Evolutionary conservation across 2,113 vertebrate species (phyloP), one percentile per base, ranked within the genome.

Genomic region (Corythoichthys haematopterus): DNA sequence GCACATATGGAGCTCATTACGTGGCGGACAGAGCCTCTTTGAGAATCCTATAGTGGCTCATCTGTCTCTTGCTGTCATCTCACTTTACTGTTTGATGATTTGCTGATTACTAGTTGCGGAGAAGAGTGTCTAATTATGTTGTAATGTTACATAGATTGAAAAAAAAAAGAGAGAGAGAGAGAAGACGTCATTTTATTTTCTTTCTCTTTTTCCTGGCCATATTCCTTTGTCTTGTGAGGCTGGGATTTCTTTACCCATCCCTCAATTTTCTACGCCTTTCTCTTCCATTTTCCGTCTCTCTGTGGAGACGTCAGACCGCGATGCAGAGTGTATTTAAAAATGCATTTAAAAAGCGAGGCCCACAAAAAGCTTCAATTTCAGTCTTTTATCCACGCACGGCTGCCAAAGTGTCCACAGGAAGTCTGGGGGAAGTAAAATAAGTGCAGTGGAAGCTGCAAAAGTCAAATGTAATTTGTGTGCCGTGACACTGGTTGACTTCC

Each of bases 1-100:
- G 3, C 50, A 40, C 64, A 65, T 65, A 53, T 65, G 64, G 64
- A 52, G 43, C 50, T 52, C 64, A 65, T 65, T 65, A 51, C 10
- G 15, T 38, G 3, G 20, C 64, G 36, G 47, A 52, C 36, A 40
- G 64, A 65, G 47, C 37, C n/a, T 14, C 64, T 35, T n/a, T 65
- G 35, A 65, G 64, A n/a, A 15, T 53, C 64, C 33, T 11, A 16
- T 37, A 47, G 46, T 33, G 47, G 63, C 35, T 65, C 50, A 53
- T 65, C 36, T 40, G 64, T 65, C 36, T 53, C 50, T 50, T 35
- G 45, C 46, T 20, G 35, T 52, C 33, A 9, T 43, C 48, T 65
- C 64, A 28, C 11, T 53, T 40, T 51, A 20, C 35, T 0, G 37
- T 20, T 50, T 52, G 63, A 65, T 65, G 16, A 52, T 51, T 65